Base-by-base conservation (phyloP, 2,797 vertebrate species). In the Eulemur rubriventer region DNA sequence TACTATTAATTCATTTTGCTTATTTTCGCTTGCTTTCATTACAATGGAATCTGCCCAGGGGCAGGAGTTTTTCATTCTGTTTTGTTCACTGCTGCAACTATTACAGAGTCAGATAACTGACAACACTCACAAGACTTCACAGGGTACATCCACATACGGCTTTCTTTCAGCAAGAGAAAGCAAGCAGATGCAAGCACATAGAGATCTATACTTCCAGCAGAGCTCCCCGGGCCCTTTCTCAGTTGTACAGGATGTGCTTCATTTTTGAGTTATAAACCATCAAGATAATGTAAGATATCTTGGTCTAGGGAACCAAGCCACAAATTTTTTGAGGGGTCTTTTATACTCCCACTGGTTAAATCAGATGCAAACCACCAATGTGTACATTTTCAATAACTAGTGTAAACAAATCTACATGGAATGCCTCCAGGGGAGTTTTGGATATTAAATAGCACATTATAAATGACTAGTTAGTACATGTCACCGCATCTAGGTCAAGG, bases 151-250 rank as follows among this genome's bases (percentile, higher is more conserved):
- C 61, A 30, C 12, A 16, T 59, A 73, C 80, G 73, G 7, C 46
- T 92, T 83, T 63, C 38, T 89, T 95, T 89, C 48, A 73, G 67
- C n/a, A 80, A 48, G 73, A 69, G 46, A 79, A 80, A 82, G 28
- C 65, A 73, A 41, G 48, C 22, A 81, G 35, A 22, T 46, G 24
- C 13, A 87, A 38, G 70, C 46, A 35, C 30, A 52, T 30, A 85
- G 78, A 73, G 38, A 67, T 2, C n/a, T 20, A n/a, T 33, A 67
- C 28, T 87, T 70, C n/a, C 20, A n/a, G 28, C 35, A 0, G 57
- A 67, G 30, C n/a, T 59, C 26, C 22, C 10, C 52, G 1, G 7
- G n/a, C 30, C 20, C 76, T 91, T 89, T 57, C 65, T 89, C 9
- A 89, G 72, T 65, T 35, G 14, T 38, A 83, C 7, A 83, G 26